Conservation (phyloP, 2,113 vertebrate species). For the Notothenia rossii region DNA sequence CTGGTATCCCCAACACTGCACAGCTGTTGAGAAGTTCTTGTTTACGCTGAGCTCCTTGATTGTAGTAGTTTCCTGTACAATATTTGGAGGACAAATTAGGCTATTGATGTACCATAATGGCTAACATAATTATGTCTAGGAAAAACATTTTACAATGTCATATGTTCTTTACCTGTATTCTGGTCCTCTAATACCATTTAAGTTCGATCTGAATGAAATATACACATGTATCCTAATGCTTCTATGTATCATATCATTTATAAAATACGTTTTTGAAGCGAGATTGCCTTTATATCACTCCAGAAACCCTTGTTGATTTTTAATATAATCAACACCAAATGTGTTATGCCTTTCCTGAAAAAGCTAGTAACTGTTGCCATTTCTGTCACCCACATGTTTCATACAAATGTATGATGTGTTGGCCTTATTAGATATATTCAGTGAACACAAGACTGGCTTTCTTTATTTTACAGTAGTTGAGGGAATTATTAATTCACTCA, state of each 20-base stretch:
- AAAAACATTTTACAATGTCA: not conserved
- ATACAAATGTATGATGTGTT: not conserved
- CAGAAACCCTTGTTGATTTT: not conserved
- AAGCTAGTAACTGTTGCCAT: conserved; percentile 1
- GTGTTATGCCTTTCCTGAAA: not conserved
- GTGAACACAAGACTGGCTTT: not conserved
- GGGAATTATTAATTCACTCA: not conserved
- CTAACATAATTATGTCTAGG: not conserved
- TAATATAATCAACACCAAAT: not conserved
- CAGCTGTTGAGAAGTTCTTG: conserved; percentile 93
- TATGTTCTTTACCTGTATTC: not conserved
- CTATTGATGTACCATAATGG: not conserved
- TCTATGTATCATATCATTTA: not conserved
- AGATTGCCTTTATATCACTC: not conserved
- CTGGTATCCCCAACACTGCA: conserved; percentile 89
- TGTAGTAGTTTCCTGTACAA: conserved; percentile 92
- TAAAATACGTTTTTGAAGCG: not conserved
- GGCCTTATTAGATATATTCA: not conserved
- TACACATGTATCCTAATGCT: not conserved
- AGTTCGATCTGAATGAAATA: not conserved
- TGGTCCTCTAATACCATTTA: not conserved
- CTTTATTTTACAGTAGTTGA: not conserved
- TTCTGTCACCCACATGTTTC: not conserved
- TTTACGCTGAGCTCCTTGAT: conserved; percentile 90
- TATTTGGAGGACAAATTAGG: conserved; percentile 35